Evolutionary conservation across 2,797 vertebrate genomes (phyloP).

Genomic region (Tiaroga cobitis): DNA sequence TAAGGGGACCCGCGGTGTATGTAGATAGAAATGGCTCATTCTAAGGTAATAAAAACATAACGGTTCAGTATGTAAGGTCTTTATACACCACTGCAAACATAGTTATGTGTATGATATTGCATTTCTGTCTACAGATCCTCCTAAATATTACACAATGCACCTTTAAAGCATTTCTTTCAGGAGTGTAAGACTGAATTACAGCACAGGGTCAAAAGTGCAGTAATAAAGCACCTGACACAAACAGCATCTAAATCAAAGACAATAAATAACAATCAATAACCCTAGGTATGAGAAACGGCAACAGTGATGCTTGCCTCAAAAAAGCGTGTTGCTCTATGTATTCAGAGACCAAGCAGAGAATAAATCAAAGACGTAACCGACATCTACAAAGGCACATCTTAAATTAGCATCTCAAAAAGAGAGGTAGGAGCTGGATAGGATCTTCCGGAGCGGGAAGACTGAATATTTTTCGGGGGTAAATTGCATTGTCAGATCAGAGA

Average conservation of each 20-base stretch:
- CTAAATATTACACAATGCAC: no score
- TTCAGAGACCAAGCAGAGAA: not conserved
- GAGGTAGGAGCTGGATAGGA: not conserved
- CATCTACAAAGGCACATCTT: conserved; percentile 9
- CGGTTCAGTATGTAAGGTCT: no score
- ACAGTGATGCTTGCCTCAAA: not conserved
- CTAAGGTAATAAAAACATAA: no score
- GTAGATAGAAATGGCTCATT: no score
- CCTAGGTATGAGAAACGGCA: not conserved
- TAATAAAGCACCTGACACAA: not conserved
- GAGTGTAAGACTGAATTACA: not conserved
- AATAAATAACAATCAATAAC: no score
- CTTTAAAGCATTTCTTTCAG: not conserved
- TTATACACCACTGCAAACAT: no score
- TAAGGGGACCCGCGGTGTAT: no score
- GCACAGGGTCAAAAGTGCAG: not conserved
- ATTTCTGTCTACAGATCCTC: no score
- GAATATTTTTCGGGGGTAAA: not conserved
- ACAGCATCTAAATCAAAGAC: not conserved
- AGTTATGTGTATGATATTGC: no score
- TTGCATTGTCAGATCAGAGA: conserved; percentile 11
- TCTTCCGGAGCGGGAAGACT: not conserved
- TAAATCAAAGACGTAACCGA: conserved; percentile 2
- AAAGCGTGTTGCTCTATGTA: not conserved
- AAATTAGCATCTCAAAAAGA: conserved; percentile 30